These are phyloP conservation scores for Chelon labrosus DNA, from an alignment of 2,797 vertebrate genomes.

Conservation along the genomic window DNA sequence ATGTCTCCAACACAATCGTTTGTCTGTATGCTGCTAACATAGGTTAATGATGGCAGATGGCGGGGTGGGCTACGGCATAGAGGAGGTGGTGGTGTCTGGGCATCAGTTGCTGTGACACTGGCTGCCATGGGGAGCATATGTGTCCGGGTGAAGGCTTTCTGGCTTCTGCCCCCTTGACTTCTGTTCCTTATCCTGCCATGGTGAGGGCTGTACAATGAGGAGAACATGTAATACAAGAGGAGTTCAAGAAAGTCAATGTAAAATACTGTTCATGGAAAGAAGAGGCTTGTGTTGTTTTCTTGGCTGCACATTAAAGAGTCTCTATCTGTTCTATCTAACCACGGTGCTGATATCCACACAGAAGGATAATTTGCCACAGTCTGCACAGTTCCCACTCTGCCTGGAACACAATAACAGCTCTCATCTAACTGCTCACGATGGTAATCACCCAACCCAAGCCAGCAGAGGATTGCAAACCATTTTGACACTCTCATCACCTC, in stretches of 20 bases:
- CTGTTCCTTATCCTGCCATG: constrained; percentile 15
- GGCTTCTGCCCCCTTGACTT: constrained; percentile 22
- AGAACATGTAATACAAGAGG: neutral
- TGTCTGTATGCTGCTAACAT: constrained; percentile 29
- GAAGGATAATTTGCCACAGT: constrained; percentile 48
- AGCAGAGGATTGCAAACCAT: constrained; percentile 5
- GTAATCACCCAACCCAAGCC: constrained; percentile 30
- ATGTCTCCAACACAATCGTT: neutral
- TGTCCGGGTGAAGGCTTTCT: constrained; percentile 23
- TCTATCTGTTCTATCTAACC: constrained; percentile 53
- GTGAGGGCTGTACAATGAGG: neutral
- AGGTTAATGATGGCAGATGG: constrained; percentile 74
- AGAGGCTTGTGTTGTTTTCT: constrained; percentile 20
- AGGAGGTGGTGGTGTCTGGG: constrained; percentile 14
- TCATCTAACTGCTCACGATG: constrained; percentile 23
- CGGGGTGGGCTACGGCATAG: constrained; percentile 38
- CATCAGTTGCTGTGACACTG: constrained; percentile 32
- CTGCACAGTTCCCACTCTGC: constrained; percentile 22
- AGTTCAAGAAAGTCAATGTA: neutral
- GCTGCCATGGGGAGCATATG: constrained; percentile 45
- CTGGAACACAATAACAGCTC: constrained; percentile 29
- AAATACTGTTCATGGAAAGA: constrained; percentile 36
- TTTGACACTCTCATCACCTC: constrained; percentile 36
- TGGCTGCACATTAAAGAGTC: constrained; percentile 26
- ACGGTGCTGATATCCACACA: constrained; percentile 39